A percentile compares a stretch with the other conserved stretches of the same genome.
These are phyloP conservation scores for Semaprochilodus insignis DNA, from an alignment of 2,797 vertebrate species.

Conservation along the genomic window DNA sequence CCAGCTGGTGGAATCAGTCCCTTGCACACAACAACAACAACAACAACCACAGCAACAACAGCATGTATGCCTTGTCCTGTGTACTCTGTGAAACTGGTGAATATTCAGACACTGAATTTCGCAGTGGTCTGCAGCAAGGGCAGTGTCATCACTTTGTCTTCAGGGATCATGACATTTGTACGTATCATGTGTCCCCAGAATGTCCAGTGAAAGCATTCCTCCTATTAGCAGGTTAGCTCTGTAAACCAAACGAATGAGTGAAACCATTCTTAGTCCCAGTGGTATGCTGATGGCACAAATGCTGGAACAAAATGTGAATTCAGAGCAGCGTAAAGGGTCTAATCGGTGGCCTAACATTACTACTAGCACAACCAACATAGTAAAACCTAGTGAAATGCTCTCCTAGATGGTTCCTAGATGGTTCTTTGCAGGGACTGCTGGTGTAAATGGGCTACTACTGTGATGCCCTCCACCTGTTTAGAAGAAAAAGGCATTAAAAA, in stretches of 20 bases:
- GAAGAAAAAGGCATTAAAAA: too few relatives aligned
- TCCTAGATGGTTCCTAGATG: background rate
- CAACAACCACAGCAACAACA: background rate
- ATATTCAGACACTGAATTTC: constrained; percentile 1
- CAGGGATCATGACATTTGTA: background rate
- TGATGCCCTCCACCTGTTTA: too few relatives aligned
- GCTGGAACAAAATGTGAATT: constrained; percentile 7
- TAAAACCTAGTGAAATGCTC: background rate
- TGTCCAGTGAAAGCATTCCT: constrained; percentile 25
- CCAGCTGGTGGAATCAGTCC: constrained; percentile 4
- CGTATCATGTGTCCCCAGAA: constrained; percentile 11
- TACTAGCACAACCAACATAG: constrained; percentile 2
- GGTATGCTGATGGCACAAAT: background rate
- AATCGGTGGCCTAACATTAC: constrained; percentile 14
- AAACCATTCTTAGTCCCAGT: constrained; percentile 9
- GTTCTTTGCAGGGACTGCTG: background rate
- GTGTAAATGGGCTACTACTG: too few relatives aligned
- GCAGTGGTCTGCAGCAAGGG: background rate
- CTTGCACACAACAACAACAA: constrained; percentile 6
- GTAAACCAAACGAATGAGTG: background rate
- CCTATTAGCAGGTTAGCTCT: background rate
- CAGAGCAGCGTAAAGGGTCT: background rate
- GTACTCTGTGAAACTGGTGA: constrained; percentile 3
- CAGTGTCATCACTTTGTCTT: background rate
- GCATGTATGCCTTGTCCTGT: background rate